Evolutionary conservation across 2,888 invertebrate species (phyloP).

Genomic region (Metalampra italica): DNA sequence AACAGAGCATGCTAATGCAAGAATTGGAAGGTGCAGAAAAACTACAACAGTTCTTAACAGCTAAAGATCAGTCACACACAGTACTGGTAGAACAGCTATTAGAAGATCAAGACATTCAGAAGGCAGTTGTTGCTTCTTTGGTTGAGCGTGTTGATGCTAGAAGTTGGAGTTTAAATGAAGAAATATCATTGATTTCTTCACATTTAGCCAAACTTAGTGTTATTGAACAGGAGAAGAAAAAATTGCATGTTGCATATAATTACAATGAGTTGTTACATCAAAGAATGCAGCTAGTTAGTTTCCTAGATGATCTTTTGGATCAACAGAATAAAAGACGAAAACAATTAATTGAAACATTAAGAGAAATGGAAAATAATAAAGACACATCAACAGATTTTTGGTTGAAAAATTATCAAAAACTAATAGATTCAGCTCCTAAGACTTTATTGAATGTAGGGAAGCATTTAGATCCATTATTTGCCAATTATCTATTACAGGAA

Average conservation of each 20-base stretch:
- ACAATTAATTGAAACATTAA: slow-evolving; percentile 82
- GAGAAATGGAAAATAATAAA: slow-evolving; percentile 83
- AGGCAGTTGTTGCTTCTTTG: slow-evolving; percentile 83
- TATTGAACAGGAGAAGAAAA: slow-evolving; percentile 85
- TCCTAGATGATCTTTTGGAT: slow-evolving; percentile 83
- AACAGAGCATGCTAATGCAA: slow-evolving; percentile 75
- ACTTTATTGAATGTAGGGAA: slow-evolving; percentile 80
- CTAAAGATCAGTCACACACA: slow-evolving; percentile 80
- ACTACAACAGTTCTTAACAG: slow-evolving; percentile 78
- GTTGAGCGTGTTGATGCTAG: slow-evolving; percentile 86
- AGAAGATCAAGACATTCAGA: slow-evolving; percentile 84
- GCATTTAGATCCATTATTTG: slow-evolving; percentile 81
- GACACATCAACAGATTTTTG: slow-evolving; percentile 81
- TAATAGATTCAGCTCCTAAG: slow-evolving; percentile 87
- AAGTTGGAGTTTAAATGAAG: slow-evolving; percentile 87
- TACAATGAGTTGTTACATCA: slow-evolving; percentile 84
- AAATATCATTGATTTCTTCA: slow-evolving; percentile 84
- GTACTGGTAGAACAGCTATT: slow-evolving; percentile 80
- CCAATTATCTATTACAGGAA: slow-evolving; percentile 83
- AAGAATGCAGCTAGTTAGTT: slow-evolving; percentile 81
- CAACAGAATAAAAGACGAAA: slow-evolving; percentile 82
- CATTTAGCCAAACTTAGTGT: slow-evolving; percentile 85
- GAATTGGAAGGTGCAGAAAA: slow-evolving; percentile 81
- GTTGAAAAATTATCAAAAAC: slow-evolving; percentile 89
- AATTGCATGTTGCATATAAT: slow-evolving; percentile 82